These are phyloP conservation scores for Oscheius myriophilus DNA, from an alignment of 2,888 invertebrate species.

Conservation along the genomic window DNA sequence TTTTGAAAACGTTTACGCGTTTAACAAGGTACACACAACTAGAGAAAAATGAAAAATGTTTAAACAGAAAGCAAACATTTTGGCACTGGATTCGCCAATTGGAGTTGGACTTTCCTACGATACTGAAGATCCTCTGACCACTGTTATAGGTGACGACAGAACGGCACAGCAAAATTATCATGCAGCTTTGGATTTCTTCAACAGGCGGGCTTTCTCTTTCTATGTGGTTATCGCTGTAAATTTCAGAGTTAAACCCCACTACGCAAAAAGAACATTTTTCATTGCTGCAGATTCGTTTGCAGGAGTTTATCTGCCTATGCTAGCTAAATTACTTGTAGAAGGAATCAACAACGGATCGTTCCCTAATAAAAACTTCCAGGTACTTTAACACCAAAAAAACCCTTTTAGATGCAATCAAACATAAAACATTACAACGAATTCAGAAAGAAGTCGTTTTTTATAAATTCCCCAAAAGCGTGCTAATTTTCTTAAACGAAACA, in stretches of 20 bases:
- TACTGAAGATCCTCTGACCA: conserved; percentile 36
- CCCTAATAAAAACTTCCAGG: conserved; percentile 58
- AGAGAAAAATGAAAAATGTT: too few species aligned
- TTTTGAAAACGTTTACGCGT: conserved; percentile 68
- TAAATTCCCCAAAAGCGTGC: too few species aligned
- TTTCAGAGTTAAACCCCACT: conserved; percentile 71
- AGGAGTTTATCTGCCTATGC: conserved; percentile 73
- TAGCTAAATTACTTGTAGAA: conserved; percentile 68
- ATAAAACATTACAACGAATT: too few species aligned
- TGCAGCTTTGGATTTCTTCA: conserved; percentile 73
- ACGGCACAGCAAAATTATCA: conserved; percentile 71
- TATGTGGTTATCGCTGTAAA: background rate
- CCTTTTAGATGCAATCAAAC: too few species aligned
- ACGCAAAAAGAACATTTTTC: conserved; percentile 72
- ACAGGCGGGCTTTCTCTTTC: conserved; percentile 68
- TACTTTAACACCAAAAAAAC: too few species aligned
- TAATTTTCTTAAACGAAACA: too few species aligned
- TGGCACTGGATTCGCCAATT: conserved; percentile 74
- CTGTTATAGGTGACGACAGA: conserved; percentile 56
- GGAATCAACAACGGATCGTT: conserved; percentile 55
- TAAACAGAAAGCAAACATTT: conserved; percentile 74
- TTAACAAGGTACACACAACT: conserved; percentile 70
- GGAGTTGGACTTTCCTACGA: conserved; percentile 70
- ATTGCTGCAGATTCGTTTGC: conserved; percentile 74
- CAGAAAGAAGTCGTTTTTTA: too few species aligned